Base-by-base conservation (phyloP, 2,888 invertebrate genomes). In the Apoda limacodes region DNA sequence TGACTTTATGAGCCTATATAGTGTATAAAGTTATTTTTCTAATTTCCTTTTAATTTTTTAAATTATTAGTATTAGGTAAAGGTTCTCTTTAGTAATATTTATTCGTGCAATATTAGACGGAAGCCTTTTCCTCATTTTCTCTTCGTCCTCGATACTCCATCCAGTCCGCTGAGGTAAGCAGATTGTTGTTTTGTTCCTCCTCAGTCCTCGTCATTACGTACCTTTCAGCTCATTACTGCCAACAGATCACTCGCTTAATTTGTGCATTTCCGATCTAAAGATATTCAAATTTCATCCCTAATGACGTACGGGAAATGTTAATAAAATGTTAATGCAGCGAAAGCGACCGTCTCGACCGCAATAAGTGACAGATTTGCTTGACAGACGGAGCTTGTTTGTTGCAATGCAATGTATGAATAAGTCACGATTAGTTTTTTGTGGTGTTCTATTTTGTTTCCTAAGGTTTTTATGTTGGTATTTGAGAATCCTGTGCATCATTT, bases 361-460 rank as follows among this genome's bases (percentile, higher is more conserved):
- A 72, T 75, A 75, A 76, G 75, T 74, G 75, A 75, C 76, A 75
- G 72, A 78, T 78, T 80, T 75, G 76, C 76, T 75, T 75, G 78
- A 78, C 76, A 68, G 70, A 60, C 60, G 47, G 52, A 51, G 56
- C 67, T 71, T 64, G 75, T 71, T 75, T 72, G n/a, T n/a, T n/a
- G n/a, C n/a, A n/a, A n/a, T n/a, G 62, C 61, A 51, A 59, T 53
- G 62, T 67, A 68, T 75, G 71, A 69, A 74, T 72, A 71, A 74
- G 75, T 75, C 74, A 76, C 75, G 76, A 74, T 64, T 62, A 57
- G 59, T 68, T 74, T 76, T 75, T 76, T 71, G 63, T 62, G 42
- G 37, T 41, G 43, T 22, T 30, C 9, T 27, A 6, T 7, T 17
- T 6, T 17, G 7, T 7, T 7, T 17, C 5, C 5, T 17, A 17